phyloP scores from a whole-genome alignment of 1,140 invertebrate genomes.

The Hylyphantes graminicola region DNA sequence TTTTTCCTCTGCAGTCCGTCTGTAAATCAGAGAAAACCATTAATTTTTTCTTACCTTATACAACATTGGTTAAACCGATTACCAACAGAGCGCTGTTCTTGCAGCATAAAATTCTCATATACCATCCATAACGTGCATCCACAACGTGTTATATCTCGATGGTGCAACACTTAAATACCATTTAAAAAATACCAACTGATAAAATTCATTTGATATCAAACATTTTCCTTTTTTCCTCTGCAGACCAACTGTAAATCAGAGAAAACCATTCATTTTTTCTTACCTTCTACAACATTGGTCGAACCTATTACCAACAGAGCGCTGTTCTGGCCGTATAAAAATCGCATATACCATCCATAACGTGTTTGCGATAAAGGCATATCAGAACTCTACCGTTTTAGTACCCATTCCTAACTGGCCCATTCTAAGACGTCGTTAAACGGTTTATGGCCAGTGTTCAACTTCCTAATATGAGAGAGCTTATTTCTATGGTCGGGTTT shows the following conservation, averaged over 20 bases:
- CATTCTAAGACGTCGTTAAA: not conserved
- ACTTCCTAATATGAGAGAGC: not conserved
- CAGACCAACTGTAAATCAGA: too few relatives aligned
- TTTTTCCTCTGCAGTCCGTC: too few relatives aligned
- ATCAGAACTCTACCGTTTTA: not conserved
- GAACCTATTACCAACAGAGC: not conserved
- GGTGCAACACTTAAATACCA: too few relatives aligned
- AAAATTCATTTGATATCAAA: too few relatives aligned
- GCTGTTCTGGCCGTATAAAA: not conserved
- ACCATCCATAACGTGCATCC: not conserved
- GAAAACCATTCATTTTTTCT: too few relatives aligned
- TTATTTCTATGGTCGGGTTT: too few relatives aligned
- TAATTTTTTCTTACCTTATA: too few relatives aligned
- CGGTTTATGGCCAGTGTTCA: not conserved
- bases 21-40: too few relatives aligned
- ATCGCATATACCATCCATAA: not conserved
- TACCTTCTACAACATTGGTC: too few relatives aligned
- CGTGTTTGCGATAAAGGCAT: not conserved
- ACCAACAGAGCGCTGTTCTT: not conserved
- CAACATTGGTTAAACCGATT: not conserved
- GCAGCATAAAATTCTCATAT: not conserved
- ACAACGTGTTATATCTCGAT: too few relatives aligned
- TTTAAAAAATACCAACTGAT: too few relatives aligned
- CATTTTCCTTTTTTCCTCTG: too few relatives aligned
- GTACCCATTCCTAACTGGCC: not conserved